Evolutionary conservation across 2,113 vertebrate genomes (phyloP).

Genomic region (Spermophilus dauricus): DNA sequence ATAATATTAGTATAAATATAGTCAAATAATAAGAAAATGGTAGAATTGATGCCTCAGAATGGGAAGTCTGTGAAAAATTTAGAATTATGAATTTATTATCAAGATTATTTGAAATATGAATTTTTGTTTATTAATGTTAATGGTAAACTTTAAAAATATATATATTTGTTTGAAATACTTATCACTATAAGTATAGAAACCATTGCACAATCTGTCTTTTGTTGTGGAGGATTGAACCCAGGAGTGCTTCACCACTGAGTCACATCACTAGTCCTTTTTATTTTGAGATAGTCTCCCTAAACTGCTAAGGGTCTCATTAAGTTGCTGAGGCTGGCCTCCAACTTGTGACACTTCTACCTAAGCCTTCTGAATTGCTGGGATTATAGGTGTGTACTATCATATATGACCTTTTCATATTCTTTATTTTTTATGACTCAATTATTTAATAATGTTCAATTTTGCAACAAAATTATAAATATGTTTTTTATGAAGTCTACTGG

Average conservation of each 20-base stretch:
- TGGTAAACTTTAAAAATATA: background rate
- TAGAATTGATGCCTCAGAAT: background rate
- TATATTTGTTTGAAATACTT: conserved; percentile 26
- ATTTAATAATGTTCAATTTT: conserved; percentile 16
- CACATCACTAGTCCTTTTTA: too few relatives aligned
- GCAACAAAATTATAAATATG: conserved; percentile 36
- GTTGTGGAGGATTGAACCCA: too few relatives aligned
- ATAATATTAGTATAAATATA: background rate
- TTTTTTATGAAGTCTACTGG: background rate
- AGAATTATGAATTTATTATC: background rate
- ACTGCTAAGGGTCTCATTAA: too few relatives aligned
- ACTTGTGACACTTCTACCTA: too few relatives aligned
- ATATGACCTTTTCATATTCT: too few relatives aligned
- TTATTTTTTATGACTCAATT: background rate
- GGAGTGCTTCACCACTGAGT: too few relatives aligned
- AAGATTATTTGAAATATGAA: background rate
- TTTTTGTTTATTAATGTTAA: conserved; percentile 45
- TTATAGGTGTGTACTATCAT: too few relatives aligned
- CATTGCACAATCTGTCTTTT: background rate
- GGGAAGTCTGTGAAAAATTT: conserved; percentile 5
- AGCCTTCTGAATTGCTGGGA: too few relatives aligned
- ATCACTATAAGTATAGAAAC: background rate
- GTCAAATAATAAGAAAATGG: background rate
- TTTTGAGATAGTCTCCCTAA: too few relatives aligned
- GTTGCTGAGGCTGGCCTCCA: too few relatives aligned